phyloP scores from a whole-genome alignment of 2,113 vertebrate species.

The Pterocles orientalis region DNA sequence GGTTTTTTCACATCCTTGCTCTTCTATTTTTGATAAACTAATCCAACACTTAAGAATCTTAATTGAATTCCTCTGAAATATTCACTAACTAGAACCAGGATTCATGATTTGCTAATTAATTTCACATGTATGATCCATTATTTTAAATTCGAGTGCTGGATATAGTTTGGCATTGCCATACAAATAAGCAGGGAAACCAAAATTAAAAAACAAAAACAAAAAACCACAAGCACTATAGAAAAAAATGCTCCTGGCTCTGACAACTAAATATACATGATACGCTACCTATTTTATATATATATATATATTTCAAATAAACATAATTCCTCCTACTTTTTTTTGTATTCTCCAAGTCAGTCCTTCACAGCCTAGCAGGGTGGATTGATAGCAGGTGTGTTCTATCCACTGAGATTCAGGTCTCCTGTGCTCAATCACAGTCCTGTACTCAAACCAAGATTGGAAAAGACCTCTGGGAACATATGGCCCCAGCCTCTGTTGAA shows the following conservation, averaged over 20 bases:
- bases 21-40: constrained; percentile 64
- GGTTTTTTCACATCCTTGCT: constrained; percentile 36
- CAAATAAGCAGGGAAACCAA: constrained; percentile 23
- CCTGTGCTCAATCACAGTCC: neutral
- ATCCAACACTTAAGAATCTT: constrained; percentile 22
- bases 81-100: constrained; percentile 54
- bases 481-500: neutral
- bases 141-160: constrained; percentile 19
- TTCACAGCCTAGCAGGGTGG: neutral
- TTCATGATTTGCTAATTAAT: constrained; percentile 56
- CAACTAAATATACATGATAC: neutral
- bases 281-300: neutral
- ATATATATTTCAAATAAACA: neutral
- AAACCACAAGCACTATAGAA: neutral
- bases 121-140: constrained; percentile 18
- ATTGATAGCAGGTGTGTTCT: neutral
- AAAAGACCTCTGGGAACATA: neutral
- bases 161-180: neutral
- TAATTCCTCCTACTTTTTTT: neutral
- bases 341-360: neutral
- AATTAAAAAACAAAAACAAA: neutral
- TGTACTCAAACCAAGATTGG: neutral
- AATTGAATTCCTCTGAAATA: constrained; percentile 64
- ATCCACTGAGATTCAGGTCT: neutral
- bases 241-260: neutral